Base-by-base conservation (phyloP, 2,797 vertebrate genomes). In the Zenarchopterus dispar region DNA sequence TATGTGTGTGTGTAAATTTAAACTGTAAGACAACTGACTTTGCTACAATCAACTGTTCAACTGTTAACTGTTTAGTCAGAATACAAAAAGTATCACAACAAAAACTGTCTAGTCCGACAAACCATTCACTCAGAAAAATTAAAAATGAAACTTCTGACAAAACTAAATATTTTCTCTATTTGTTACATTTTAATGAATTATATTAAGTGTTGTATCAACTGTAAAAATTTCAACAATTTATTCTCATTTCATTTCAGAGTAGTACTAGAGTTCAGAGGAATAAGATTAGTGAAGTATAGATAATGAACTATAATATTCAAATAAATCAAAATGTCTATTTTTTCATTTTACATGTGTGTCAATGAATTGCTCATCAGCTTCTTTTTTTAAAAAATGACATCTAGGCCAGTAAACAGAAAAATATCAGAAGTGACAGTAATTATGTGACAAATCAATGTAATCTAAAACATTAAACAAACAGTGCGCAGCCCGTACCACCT, bases 361-460 rank as follows among this genome's bases (percentile, higher is more conserved):
- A 63, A 67, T 57, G 10, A 53, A 47, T 54, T 15, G 33, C 36
- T 16, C 7, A 16, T 8, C 21, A 16, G 47, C 5, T 54, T 49
- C 31, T 13, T 50, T 64, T 47, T 26, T 41, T 8, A 23, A 39
- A 58, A 47, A 43, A 6, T 55, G 10, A 17, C 19, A 28, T 21
- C 56, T 33, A 53, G 8, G n/a, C 50, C 4, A 56, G 11, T 51
- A 61, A 46, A 55, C 6, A 31, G 17, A 53, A 66, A 53, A 58
- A 15, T 10, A 39, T 13, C 36, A 39, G 36, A 15, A 39, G 13
- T 39, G 13, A 39, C 13, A 36, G 13, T 26, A 46, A 46, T 51
- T 47, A 15, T 39, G 59, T 39, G 44, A 36, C 51, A 44, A 66
- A 10, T 26, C 28, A 8, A 13, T 55, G 49, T 33, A 39, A 51